Conservation (phyloP, 92 coral and sea anemone genomes). For the Anthopleura xanthogrammica region DNA sequence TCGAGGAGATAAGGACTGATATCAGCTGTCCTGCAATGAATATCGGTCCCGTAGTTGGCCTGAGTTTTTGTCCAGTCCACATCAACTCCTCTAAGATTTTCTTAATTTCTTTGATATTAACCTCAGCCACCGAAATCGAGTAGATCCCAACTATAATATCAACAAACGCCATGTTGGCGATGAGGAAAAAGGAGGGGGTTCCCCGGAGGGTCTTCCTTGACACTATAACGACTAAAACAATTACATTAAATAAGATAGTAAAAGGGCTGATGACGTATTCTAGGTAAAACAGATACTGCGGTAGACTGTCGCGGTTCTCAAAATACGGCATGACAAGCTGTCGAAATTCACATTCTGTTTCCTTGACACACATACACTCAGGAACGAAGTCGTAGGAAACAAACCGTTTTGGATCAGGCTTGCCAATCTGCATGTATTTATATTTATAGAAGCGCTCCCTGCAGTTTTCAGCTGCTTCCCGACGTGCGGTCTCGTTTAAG, state of each 20-base stretch:
- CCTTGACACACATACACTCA: conserved; percentile 68
- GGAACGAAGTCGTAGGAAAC: conserved; percentile 55
- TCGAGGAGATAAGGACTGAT: conserved; percentile 55
- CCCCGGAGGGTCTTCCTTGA: conserved; percentile 46
- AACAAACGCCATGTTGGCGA: conserved; percentile 52
- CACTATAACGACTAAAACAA: conserved; percentile 43
- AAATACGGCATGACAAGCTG: conserved; percentile 76
- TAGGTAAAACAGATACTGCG: conserved; percentile 63
- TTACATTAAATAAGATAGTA: conserved; percentile 52
- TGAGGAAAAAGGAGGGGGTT: conserved; percentile 59
- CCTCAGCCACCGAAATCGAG: conserved; percentile 60
- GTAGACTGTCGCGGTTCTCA: conserved; percentile 36
- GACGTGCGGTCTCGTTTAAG: conserved; percentile 36
- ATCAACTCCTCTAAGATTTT: conserved; percentile 67
- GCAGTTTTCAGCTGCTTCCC: conserved; percentile 50
- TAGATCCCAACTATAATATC: conserved; percentile 63
- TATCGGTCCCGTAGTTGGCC: conserved; percentile 77
- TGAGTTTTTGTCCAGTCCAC: conserved; percentile 72
- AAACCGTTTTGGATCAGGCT: conserved; percentile 54
- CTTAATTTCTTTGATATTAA: conserved; percentile 48
- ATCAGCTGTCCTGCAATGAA: conserved; percentile 71
- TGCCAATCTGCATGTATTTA: conserved; percentile 46
- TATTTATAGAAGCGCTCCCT: conserved; percentile 35
- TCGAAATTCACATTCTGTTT: conserved; percentile 75
- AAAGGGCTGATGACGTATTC: conserved; percentile 63